These are phyloP conservation scores for Lophochroa leadbeateri DNA, from an alignment of 2,113 vertebrate genomes.

Conservation along the genomic window DNA sequence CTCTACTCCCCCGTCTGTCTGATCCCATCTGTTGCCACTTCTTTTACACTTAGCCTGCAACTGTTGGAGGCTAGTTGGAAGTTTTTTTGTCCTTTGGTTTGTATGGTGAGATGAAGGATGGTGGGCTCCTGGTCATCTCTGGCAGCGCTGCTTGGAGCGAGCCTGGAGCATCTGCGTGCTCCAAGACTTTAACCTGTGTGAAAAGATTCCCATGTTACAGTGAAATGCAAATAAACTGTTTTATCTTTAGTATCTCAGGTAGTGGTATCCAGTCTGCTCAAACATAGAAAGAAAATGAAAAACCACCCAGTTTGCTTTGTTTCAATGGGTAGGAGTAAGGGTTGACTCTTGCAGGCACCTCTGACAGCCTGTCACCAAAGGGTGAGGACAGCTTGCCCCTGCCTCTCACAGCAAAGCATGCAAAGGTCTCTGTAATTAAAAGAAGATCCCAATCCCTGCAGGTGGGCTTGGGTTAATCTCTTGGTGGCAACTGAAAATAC, in stretches of 20 bases:
- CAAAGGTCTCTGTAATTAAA: neutral
- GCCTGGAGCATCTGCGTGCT: neutral
- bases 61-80: neutral
- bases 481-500: fast-evolving
- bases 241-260: neutral
- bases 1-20: slow-evolving; percentile 41
- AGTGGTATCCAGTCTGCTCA: neutral
- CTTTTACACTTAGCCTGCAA: neutral
- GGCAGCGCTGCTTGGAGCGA: neutral
- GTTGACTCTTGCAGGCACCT: neutral
- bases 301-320: neutral
- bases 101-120: neutral
- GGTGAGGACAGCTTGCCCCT: neutral
- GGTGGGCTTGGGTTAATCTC: neutral
- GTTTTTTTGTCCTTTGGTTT: neutral
- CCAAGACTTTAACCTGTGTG: neutral
- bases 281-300: neutral
- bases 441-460: neutral
- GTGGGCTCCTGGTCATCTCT: neutral
- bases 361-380: neutral
- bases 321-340: neutral
- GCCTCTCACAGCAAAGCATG: neutral
- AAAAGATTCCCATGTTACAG: neutral
- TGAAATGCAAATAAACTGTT: neutral
- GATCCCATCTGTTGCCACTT: slow-evolving; percentile 52